A percentile compares a stretch with the other conserved stretches of the same genome.
Conservation (phyloP, 2,113 vertebrate species). For the Blennius ocellaris region DNA sequence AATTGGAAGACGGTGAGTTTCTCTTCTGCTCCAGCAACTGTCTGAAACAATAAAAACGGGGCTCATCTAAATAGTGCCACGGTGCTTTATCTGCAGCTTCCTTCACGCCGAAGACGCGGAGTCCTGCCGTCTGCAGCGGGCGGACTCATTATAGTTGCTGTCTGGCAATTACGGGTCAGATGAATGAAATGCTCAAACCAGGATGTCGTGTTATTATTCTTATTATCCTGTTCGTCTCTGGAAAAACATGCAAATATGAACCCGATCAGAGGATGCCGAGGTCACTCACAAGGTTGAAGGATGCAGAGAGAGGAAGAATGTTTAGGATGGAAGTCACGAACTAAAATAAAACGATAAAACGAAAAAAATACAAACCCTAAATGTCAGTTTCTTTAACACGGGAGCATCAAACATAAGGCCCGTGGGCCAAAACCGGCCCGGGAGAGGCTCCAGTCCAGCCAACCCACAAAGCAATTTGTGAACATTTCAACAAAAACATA, state of each 20-base stretch:
- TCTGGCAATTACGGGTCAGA: slow-evolving; percentile 60
- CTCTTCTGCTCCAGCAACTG: slow-evolving; percentile 34
- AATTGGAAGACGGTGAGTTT: slow-evolving; percentile 46
- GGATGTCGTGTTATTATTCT: slow-evolving; percentile 46
- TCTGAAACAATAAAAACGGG: slow-evolving; percentile 43
- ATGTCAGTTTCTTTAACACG: too few species aligned
- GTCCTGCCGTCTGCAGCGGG: slow-evolving; percentile 1
- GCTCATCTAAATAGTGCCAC: slow-evolving; percentile 28
- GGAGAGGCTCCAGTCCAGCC: too few species aligned
- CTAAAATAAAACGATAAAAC: neutral
- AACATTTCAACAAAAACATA: too few species aligned
- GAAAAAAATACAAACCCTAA: too few species aligned
- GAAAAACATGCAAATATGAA: slow-evolving; percentile 21
- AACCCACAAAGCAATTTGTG: too few species aligned
- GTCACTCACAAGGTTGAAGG: slow-evolving; percentile 19
- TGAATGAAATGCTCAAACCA: slow-evolving; percentile 43
- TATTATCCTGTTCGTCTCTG: slow-evolving; percentile 30
- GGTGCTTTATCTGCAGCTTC: slow-evolving; percentile 20
- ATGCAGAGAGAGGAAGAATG: neutral
- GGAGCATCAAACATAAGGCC: too few species aligned
- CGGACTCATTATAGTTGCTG: slow-evolving; percentile 55
- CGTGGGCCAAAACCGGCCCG: too few species aligned
- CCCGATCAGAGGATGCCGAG: slow-evolving; percentile 13
- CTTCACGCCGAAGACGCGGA: slow-evolving; percentile 16
- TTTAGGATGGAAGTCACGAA: neutral